Evolutionary conservation across 37 sponge, comb jelly and placozoan species (phyloP), one percentile per base, ranked within the genome.

Genomic region (Aplysina aerophoba): DNA sequence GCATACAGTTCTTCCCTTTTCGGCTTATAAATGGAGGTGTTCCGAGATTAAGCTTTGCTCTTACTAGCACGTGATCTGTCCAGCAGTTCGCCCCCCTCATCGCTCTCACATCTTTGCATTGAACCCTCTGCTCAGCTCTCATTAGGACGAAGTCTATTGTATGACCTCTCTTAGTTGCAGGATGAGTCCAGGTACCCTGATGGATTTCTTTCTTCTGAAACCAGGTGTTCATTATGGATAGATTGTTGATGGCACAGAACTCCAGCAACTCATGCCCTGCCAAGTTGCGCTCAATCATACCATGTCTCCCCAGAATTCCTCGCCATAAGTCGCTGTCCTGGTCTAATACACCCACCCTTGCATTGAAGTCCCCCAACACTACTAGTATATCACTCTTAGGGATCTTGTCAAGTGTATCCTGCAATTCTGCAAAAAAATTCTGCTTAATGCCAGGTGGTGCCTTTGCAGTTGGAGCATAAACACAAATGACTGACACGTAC

Each of bases 181-280:
- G 83, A 36, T 82, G 83, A 35, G 25, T 61, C 83, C 83, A 61
- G 16, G 83, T 82, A 24, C 39, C 50, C 11, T 36, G 67, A 13
- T 82, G 27, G 20, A 30, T 56, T 8, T 22, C 61, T 44, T 61
- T 38, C 87, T 86, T 82, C 39, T 82, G 20, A 41, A 63, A 82
- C 64, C 83, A 82, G 28, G 83, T 82, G 66, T 82, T 82, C 83
- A 82, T 82, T 8, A 61, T 15, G 19, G 83, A 20, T 20, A 82
- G 60, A 8, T 86, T 39, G 50, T 86, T 63, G 64, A 21, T 40
- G 34, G 83, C 65, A 62, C 83, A 63, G n/a, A 58, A 60, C 66
- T 61, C 27, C 34, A 82, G 67, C 8, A 82, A 27, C 20, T 61
- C 65, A 37, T 61, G 19, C 5, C 83, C 65, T 17, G 59, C 74